Evolutionary conservation across 2,888 invertebrate genomes (phyloP), one percentile per base, ranked within the genome.

Genomic region (Conops quadrifasciatus): DNA sequence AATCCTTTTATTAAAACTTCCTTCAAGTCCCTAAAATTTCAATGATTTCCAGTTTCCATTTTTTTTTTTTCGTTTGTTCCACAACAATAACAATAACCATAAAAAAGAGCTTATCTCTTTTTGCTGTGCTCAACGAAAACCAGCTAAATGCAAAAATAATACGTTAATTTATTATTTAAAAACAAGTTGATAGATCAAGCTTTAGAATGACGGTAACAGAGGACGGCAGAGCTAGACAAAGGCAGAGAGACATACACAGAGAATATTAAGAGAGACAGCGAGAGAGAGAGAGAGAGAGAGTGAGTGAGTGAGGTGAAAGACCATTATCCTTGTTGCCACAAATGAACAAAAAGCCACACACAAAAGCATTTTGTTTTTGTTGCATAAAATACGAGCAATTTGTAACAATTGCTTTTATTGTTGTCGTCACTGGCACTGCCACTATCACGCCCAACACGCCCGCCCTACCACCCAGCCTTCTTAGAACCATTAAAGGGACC

Each of bases 121-220:
- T 28, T 49, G 67, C 67, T 59, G 59, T 26, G 67, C 59, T 59
- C 59, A 84, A 84, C 81, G 82, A 71, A 72, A 76, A 73, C 72
- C 74, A 75, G 71, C 75, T 75, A 64, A 60, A 64, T 75, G 74
- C 59, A 47, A 59, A 36, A 67, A 75, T 77, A 77, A 77, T 77
- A 75, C 77, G 67, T 60, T 72, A 77, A 77, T 77, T 77, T 77
- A 77, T 77, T 77, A 75, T 77, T 77, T 71, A 75, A 77, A 77
- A 77, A 77, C 77, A 77, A 75, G 73, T 75, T 75, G 71, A 77
- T 77, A 76, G 74, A 76, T 77, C 77, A 77, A 72, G 76, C 75
- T 77, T 77, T 77, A 71, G 68, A 74, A 19, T 30, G 36, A 21
- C 19, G 16, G 43, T 21, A 15, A 24, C 19, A 64, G 21, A 45